Evolutionary conservation across 2,888 invertebrate genomes (phyloP), one percentile per base, ranked within the genome.

Genomic region (Byasa hedistus): DNA sequence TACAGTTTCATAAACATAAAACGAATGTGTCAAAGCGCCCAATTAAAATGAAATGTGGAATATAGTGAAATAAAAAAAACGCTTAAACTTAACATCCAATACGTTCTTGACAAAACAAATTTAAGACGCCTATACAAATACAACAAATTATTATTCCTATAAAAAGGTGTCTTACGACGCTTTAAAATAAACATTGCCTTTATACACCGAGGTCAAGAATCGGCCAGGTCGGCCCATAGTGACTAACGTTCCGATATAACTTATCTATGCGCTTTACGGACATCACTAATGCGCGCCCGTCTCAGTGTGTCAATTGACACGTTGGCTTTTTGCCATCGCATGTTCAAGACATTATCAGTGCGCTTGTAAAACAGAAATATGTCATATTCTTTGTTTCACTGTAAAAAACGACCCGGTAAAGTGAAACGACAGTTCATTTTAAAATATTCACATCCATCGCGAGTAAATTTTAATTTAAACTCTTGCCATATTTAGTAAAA

Each of bases 311-410:
- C 39, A 69, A 73, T 70, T 75, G 76, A 75, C 72, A 68, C 75
- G 73, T 83, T 85, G 85, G 83, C 83, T 68, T 64, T 39, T 57
- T 68, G 78, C 80, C 85, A 81, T 71, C 70, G 73, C 66, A 69
- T 78, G 72, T 68, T 72, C 73, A 21, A 58, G 72, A 68, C 70
- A 70, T 69, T 67, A 71, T 69, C 66, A 59, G 48, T 52, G 22
- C 59, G 66, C 36, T 61, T 66, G 54, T 63, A 52, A 69, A 72
- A 71, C 68, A 66, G 72, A 71, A 71, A 65, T 62, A 61, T 55
- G 39, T 68, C 66, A 60, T 65, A 55, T 62, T 51, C 22, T 61
- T 54, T 36, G 7, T 19, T 44, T 3, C 27, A 36, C 19, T 27
- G 21, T 36, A 22, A 24, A 56, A 59, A 56, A 51, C 56, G 17